phyloP scores from a whole-genome alignment of 2,113 vertebrate genomes.

The Hemichromis elongatus region DNA sequence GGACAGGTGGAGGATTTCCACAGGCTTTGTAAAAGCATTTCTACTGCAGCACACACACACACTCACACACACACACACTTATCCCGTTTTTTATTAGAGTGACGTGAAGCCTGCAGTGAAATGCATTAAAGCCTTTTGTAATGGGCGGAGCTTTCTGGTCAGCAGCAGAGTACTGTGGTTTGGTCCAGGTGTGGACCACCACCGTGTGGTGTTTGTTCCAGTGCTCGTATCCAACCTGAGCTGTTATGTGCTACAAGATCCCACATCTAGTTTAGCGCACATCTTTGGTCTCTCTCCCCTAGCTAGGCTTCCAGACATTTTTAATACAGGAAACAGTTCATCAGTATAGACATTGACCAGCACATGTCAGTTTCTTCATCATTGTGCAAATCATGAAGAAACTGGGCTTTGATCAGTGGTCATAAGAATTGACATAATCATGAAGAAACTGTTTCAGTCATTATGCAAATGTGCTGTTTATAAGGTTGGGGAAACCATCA shows the following conservation, averaged over 20 bases:
- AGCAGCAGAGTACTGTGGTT: neutral
- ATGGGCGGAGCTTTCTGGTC: slow-evolving; percentile 20
- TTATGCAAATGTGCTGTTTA: no score
- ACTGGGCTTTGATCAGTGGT: no score
- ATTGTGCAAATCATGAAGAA: no score
- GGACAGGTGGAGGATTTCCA: neutral
- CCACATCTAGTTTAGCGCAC: neutral
- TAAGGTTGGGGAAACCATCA: no score
- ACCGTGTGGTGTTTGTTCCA: neutral
- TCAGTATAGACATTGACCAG: neutral
- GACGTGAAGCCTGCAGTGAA: slow-evolving; percentile 27
- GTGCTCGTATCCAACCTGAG: neutral
- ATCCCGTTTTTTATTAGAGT: neutral
- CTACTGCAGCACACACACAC: slow-evolving; percentile 28
- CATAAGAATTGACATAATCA: no score
- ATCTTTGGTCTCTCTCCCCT: neutral
- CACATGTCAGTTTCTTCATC: no score
- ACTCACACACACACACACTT: slow-evolving; percentile 24
- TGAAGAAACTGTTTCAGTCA: no score
- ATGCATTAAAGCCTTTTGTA: slow-evolving; percentile 23
- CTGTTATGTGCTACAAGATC: neutral
- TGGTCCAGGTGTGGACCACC: no score
- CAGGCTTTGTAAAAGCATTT: slow-evolving; percentile 6
- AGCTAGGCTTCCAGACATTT: neutral
- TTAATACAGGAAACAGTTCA: neutral